Conservation (phyloP, 2,888 invertebrate species). For the Lumbricus terrestris region DNA sequence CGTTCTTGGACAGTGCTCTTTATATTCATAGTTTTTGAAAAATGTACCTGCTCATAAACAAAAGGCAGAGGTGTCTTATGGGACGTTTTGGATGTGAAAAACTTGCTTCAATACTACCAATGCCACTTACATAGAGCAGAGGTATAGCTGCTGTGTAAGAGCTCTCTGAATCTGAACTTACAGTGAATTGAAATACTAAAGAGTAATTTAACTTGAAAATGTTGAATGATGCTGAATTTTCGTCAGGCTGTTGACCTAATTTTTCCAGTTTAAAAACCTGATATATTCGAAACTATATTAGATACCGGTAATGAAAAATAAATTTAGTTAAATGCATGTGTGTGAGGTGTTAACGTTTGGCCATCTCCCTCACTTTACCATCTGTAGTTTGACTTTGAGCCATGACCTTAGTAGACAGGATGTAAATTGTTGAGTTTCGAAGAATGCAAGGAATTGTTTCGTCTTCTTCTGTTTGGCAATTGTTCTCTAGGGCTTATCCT, state of each 20-base stretch:
- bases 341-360: too few species aligned
- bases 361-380: too few species aligned
- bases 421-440: not conserved
- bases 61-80: not conserved
- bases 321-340: too few species aligned
- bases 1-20: not conserved
- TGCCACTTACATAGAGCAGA: not conserved
- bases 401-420: not conserved
- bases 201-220: too few species aligned
- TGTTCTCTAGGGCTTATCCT: too few species aligned
- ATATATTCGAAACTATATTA: not conserved
- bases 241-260: not conserved
- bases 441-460: not conserved
- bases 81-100: not conserved
- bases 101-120: not conserved
- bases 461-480: not conserved
- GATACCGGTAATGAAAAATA: too few species aligned
- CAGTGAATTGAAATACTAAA: not conserved
- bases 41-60: not conserved
- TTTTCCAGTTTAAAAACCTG: not conserved
- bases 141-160: not conserved
- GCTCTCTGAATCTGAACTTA: not conserved
- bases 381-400: too few species aligned
- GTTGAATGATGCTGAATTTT: not conserved
- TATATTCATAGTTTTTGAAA: not conserved